Conservation (phyloP, 2,113 vertebrate genomes). For the Grallaria varia region DNA sequence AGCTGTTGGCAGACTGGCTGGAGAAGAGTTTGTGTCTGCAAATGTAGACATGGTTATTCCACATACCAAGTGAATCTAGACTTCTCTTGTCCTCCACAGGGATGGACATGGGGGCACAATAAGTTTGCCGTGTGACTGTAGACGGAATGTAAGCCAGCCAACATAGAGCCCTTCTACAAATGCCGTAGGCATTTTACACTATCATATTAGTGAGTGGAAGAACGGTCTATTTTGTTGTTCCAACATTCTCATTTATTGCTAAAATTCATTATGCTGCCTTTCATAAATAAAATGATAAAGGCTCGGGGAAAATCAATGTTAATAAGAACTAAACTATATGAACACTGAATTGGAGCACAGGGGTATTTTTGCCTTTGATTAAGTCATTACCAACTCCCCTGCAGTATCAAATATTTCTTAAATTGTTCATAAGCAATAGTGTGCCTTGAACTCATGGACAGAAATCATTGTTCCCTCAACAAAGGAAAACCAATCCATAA, state of each 20-base stretch:
- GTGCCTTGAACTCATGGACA: neutral
- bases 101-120: neutral
- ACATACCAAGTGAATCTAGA: neutral
- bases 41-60: neutral
- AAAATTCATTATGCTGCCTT: neutral
- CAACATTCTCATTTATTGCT: neutral
- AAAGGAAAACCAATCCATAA: neutral
- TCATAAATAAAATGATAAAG: slow-evolving; percentile 14
- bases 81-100: neutral
- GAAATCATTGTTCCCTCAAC: neutral
- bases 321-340: neutral
- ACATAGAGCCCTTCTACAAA: neutral
- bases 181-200: neutral
- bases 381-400: neutral
- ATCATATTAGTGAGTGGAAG: neutral
- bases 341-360: slow-evolving; percentile 1
- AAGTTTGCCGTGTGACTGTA: neutral
- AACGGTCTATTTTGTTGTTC: neutral
- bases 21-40: neutral
- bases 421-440: neutral
- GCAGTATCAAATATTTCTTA: neutral
- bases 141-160: neutral
- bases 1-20: neutral
- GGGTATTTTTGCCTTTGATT: slow-evolving; percentile 2
- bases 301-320: slow-evolving; percentile 7